Conservation (phyloP, 2,797 vertebrate genomes). For the Tadarida brasiliensis region DNA sequence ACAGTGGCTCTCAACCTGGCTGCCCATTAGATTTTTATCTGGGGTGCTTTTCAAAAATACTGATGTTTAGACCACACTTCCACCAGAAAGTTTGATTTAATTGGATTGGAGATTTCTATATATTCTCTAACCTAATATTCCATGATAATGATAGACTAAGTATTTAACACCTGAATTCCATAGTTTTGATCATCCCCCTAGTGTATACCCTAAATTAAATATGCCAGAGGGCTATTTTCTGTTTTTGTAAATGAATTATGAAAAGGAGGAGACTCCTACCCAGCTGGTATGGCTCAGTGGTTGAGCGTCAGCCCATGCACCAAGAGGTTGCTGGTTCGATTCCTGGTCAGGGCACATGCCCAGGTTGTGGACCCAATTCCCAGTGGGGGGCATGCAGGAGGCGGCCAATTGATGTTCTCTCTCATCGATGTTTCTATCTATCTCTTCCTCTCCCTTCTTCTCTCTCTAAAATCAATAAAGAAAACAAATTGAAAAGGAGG, state of each 20-base stretch:
- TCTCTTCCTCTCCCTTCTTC: too few relatives aligned
- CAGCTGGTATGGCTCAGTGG: too few relatives aligned
- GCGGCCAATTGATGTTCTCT: too few relatives aligned
- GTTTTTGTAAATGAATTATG: background rate
- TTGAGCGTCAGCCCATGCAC: too few relatives aligned
- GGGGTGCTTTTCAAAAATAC: background rate
- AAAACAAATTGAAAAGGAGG: background rate
- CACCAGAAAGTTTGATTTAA: background rate
- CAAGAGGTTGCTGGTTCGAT: too few relatives aligned
- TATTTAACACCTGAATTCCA: background rate
- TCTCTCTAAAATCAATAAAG: too few relatives aligned
- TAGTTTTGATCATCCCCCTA: background rate
- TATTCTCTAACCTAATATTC: background rate
- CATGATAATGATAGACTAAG: background rate
- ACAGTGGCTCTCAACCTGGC: background rate
- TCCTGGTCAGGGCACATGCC: too few relatives aligned
- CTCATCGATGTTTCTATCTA: too few relatives aligned
- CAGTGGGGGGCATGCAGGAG: too few relatives aligned
- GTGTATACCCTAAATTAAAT: background rate
- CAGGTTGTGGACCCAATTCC: too few relatives aligned
- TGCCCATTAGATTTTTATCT: background rate
- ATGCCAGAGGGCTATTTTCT: background rate
- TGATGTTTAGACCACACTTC: background rate
- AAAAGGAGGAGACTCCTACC: background rate
- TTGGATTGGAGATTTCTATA: background rate